These are phyloP conservation scores for Ivindomyrus marchei DNA, from an alignment of 2,113 vertebrate genomes.

Conservation along the genomic window DNA sequence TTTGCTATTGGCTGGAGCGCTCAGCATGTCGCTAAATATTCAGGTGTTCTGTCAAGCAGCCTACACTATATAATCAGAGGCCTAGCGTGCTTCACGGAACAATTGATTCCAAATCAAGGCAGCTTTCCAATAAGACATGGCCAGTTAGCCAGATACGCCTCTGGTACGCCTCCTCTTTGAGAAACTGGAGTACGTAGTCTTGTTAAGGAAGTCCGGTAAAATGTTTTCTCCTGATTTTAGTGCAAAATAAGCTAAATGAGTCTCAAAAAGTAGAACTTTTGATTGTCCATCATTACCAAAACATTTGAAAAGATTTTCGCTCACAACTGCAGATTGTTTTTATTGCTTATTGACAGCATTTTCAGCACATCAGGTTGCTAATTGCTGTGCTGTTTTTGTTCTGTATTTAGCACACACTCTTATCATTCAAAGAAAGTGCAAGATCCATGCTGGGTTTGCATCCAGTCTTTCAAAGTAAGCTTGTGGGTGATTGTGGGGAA, in stretches of 20 bases:
- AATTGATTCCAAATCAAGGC: neutral
- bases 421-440: neutral
- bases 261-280: neutral
- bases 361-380: neutral
- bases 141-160: neutral
- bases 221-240: neutral
- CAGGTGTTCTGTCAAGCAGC: neutral
- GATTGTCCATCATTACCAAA: neutral
- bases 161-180: neutral
- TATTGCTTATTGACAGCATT: neutral
- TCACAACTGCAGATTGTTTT: neutral
- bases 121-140: neutral
- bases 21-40: neutral
- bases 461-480: neutral
- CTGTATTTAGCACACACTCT: neutral
- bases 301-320: neutral
- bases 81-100: neutral
- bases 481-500: neutral
- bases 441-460: neutral
- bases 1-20: neutral
- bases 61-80: neutral
- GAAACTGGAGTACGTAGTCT: neutral
- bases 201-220: neutral
- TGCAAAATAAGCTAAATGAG: neutral
- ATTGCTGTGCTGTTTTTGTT: neutral